Evolutionary conservation across 2,797 vertebrate species (phyloP).

Genomic region (Rhabdomys pumilio): DNA sequence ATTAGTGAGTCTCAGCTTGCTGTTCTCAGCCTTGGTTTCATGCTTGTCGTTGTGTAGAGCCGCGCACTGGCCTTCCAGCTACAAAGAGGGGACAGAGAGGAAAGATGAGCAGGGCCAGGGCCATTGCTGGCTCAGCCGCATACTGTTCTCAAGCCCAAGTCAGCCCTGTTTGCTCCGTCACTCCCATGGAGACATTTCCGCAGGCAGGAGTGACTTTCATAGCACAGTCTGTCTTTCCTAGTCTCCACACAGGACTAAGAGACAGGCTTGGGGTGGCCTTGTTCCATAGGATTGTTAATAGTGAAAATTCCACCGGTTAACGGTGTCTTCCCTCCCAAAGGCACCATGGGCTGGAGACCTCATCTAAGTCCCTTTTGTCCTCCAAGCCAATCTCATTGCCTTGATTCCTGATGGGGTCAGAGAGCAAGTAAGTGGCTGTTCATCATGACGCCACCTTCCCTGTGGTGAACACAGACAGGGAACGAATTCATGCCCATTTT

Average conservation of each 20-base stretch:
- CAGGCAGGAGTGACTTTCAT: not conserved
- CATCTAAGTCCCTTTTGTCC: not conserved
- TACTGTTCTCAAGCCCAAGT: not conserved
- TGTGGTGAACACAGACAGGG: not conserved
- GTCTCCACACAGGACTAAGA: not conserved
- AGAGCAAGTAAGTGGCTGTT: not conserved
- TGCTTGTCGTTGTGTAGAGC: constrained; percentile 94
- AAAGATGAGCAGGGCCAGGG: not conserved
- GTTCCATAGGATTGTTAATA: not conserved
- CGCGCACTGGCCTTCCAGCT: constrained; percentile 94
- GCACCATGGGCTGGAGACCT: not conserved
- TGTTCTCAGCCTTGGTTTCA: constrained; percentile 94
- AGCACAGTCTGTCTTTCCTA: not conserved
- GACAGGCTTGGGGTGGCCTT: not conserved
- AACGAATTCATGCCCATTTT: not conserved
- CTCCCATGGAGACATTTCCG: not conserved
- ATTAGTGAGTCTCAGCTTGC: constrained; percentile 94
- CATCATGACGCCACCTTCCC: not conserved
- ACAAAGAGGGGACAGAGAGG: not conserved
- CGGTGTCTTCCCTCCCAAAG: not conserved
- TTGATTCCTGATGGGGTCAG: not conserved
- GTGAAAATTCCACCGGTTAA: not conserved
- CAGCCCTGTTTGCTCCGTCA: not conserved
- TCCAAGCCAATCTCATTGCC: not conserved
- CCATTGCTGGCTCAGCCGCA: not conserved